Base-by-base conservation (phyloP, 2,113 vertebrate species). In the Mormoops blainvillei region DNA sequence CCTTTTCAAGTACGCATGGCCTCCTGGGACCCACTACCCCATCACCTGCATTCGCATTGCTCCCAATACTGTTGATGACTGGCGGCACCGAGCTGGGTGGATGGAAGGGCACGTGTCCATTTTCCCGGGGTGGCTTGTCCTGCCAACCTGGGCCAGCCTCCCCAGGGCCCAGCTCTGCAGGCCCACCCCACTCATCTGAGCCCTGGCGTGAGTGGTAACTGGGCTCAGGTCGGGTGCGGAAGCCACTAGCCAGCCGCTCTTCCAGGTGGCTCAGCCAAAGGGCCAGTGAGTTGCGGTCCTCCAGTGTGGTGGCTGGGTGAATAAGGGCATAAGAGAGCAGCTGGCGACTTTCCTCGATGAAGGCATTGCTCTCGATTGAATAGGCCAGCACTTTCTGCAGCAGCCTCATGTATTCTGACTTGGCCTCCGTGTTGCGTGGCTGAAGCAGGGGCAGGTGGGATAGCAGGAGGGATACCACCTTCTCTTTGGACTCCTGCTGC, bases 391-490 rank as follows among this genome's bases (percentile, higher is more conserved):
- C 99, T 93, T 99, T 99, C 98, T 99, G 99, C 96, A 99, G 98
- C 80, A 99, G 98, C 97, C 99, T 99, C 99, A 99, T 99, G 98
- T 99, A 99, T 95, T 99, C 99, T 0, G 99, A 99, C 98, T 99
- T 99, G 98, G 99, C 99, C 31, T 99, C 99, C 0, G 99, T 98
- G 93, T 99, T 99, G 87, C 99, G 99, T 0, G 99, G 99, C 98
- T 99, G 99, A 96, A 99, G 98, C 94, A 99, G 98, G 6, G 99
- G 99, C 94, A 99, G 98, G 97, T 99, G 99, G 82, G 99, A 99
- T 7, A 99, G 98, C 89, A 99, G 98, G 97, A 99, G 98, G 31
- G 99, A 99, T 74, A 99, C 99, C 38, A 99, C 99, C 76, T 99
- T 99, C 97, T 99, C 99, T 95, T 99, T 99, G 33, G 99, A 98